Percentiles rank a stretch among this genome's conserved stretches.
Conservation (phyloP, 2,113 vertebrate genomes). For the Oncorhynchus mykiss region DNA sequence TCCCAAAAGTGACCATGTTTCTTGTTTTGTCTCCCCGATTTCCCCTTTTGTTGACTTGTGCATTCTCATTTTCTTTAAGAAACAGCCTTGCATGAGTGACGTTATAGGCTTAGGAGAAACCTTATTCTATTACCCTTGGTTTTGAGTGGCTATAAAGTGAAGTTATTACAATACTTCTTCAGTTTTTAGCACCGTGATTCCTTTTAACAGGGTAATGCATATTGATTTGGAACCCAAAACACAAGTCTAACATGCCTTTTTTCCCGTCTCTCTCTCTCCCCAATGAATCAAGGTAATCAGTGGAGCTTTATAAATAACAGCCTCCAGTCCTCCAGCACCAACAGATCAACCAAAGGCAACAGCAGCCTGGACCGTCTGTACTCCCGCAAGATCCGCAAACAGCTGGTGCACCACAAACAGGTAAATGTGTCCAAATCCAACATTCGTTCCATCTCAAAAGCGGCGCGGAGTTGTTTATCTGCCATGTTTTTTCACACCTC, state of each 20-base stretch:
- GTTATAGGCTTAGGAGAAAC: background rate
- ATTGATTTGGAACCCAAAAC: background rate
- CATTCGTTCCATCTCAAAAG: background rate
- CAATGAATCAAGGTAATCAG: constrained; percentile 83
- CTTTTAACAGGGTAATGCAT: background rate
- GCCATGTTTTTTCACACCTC: no score
- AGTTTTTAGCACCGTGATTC: background rate
- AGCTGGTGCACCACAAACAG: constrained; percentile 99
- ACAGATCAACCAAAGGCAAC: constrained; percentile 89
- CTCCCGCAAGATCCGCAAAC: constrained; percentile 97
- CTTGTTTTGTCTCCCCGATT: no score
- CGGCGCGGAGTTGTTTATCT: background rate
- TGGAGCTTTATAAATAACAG: constrained; percentile 99
- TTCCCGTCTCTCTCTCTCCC: constrained; percentile 21
- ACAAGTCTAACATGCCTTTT: background rate
- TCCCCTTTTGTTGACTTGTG: no score
- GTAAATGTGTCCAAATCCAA: constrained; percentile 76
- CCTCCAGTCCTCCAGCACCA: constrained; percentile 91
- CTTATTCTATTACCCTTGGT: background rate
- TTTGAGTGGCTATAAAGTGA: background rate
- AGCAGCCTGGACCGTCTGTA: constrained; percentile 96
- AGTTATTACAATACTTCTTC: no score
- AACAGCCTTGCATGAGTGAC: background rate
- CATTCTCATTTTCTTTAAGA: no score
- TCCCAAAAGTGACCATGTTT: no score